Evolutionary conservation across 2,797 vertebrate genomes (phyloP).

Genomic region (Hydrolagus colliei): DNA sequence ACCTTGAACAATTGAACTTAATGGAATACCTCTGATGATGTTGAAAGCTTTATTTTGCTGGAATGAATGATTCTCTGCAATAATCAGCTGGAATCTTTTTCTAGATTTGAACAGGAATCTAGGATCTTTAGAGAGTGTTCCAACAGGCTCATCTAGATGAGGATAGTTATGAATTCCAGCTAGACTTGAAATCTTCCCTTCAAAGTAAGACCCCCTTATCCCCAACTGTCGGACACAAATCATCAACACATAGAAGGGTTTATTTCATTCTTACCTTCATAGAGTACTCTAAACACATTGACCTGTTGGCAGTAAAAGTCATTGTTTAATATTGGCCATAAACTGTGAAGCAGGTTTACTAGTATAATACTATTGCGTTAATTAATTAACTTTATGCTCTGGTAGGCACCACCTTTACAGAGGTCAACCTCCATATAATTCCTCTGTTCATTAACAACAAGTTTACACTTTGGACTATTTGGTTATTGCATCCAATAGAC

Average conservation of each 20-base stretch:
- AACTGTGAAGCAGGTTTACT: no score
- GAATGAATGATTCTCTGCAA: no score
- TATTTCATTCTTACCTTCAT: constrained; percentile 12
- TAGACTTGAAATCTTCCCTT: neutral
- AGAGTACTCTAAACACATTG: constrained; percentile 17
- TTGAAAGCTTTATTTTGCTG: no score
- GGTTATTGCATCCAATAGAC: neutral
- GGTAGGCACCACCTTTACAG: no score
- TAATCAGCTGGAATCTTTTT: no score
- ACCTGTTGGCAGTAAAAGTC: neutral
- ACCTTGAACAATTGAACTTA: neutral
- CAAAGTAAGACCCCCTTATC: neutral
- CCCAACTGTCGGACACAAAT: neutral
- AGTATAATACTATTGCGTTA: no score
- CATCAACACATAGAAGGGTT: neutral
- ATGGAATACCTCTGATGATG: neutral
- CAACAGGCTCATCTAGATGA: no score
- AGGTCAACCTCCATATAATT: neutral
- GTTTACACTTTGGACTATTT: neutral
- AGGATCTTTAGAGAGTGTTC: no score
- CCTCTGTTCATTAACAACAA: neutral
- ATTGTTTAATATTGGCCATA: neutral
- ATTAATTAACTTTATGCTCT: no score
- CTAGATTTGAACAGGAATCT: no score
- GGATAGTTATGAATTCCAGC: no score